A percentile compares a stretch with the other conserved stretches of the same genome.
Conservation (phyloP, 2,113 vertebrate species). For the Neodon shergylaensis region DNA sequence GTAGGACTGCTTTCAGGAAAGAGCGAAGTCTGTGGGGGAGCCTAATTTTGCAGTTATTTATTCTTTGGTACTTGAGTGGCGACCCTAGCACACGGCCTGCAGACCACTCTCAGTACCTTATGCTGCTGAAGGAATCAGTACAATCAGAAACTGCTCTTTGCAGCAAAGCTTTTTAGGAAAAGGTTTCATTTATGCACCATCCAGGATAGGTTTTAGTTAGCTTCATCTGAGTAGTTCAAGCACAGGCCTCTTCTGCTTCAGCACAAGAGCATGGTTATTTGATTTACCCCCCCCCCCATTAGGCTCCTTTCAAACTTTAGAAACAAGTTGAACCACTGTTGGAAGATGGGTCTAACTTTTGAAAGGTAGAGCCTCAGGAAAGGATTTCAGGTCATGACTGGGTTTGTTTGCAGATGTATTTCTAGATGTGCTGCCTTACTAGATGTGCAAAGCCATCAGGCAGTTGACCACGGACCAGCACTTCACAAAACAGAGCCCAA, state of each 20-base stretch:
- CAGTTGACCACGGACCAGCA: background rate
- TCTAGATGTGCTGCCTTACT: background rate
- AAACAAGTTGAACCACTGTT: background rate
- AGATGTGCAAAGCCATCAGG: background rate
- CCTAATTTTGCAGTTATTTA: background rate
- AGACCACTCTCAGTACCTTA: background rate
- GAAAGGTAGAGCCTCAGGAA: background rate
- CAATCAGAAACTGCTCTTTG: background rate
- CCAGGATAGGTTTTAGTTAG: background rate
- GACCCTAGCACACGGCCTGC: background rate
- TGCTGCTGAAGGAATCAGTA: background rate
- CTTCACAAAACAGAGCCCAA: background rate
- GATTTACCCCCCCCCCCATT: background rate
- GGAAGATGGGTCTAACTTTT: background rate
- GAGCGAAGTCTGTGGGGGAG: background rate
- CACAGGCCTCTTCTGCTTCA: background rate
- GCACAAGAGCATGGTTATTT: background rate
- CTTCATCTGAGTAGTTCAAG: background rate
- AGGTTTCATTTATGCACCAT: background rate
- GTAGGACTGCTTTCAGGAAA: background rate
- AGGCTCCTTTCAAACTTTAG: background rate
- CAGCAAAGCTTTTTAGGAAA: background rate
- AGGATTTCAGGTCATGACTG: background rate
- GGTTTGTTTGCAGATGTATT: background rate
- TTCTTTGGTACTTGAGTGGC: background rate